Conservation (phyloP, 2,888 invertebrate species). For the Plebejus argus region DNA sequence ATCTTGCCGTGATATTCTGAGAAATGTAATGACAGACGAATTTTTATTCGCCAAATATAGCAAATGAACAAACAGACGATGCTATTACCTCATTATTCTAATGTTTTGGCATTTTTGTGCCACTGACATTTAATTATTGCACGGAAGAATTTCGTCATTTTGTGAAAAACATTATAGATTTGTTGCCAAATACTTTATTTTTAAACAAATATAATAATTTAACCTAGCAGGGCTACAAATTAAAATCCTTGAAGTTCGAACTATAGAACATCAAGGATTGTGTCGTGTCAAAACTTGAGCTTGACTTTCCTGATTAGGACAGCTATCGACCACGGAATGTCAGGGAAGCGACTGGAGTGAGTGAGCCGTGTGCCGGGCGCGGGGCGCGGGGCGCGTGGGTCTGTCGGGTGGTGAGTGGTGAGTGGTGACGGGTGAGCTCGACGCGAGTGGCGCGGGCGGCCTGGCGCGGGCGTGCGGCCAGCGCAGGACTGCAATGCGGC, state of each 20-base stretch:
- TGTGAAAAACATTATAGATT: not conserved
- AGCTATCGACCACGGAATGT: not conserved
- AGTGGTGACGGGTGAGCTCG: not conserved
- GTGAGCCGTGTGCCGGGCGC: not conserved
- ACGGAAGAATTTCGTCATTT: not conserved
- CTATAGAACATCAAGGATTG: not conserved
- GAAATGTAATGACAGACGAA: not conserved
- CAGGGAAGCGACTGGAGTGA: not conserved
- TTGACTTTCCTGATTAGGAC: not conserved
- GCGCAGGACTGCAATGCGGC: slow-evolving; percentile 22
- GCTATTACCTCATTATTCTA: slow-evolving; percentile 2
- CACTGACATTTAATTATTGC: slow-evolving; percentile 16
- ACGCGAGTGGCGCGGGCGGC: not conserved
- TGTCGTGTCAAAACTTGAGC: not conserved
- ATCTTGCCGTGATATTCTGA: not conserved
- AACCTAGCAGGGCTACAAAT: not conserved
- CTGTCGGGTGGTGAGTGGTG: not conserved
- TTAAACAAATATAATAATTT: not conserved
- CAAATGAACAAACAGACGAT: not conserved
- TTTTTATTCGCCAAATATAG: slow-evolving; percentile 4
- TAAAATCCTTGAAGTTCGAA: not conserved
- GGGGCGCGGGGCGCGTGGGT: not conserved
- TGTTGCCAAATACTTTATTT: not conserved
- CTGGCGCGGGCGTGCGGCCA: slow-evolving; percentile 8
- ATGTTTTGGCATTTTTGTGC: not conserved